phyloP scores from a whole-genome alignment of 1,140 invertebrate genomes.

The Brachionus plicatilis region DNA sequence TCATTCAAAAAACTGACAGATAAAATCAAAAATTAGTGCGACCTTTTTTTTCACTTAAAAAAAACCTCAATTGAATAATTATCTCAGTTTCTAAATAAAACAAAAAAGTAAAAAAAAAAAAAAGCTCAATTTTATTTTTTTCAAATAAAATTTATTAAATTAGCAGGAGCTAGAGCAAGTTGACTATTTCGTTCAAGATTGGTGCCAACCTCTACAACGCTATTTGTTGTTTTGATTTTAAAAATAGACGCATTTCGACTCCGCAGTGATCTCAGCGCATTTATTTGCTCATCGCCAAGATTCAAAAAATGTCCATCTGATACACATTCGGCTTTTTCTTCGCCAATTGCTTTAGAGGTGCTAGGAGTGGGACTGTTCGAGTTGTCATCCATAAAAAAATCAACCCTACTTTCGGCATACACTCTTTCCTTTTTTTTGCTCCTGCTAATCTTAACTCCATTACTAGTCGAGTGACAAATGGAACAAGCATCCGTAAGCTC shows the following conservation, averaged over 20 bases:
- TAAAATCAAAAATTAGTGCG: too few species aligned
- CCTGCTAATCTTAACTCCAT: not conserved
- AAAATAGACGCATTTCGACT: not conserved
- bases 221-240: not conserved
- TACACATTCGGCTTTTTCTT: not conserved
- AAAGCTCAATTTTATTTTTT: not conserved
- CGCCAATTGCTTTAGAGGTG: not conserved
- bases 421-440: not conserved
- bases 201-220: not conserved
- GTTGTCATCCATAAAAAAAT: not conserved
- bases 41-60: too few species aligned
- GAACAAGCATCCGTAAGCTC: not conserved
- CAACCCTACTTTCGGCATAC: not conserved
- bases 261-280: not conserved
- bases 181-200: not conserved
- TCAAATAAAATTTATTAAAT: conserved; percentile 8
- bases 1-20: too few species aligned
- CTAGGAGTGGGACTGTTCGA: not conserved
- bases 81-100: too few species aligned
- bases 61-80: too few species aligned
- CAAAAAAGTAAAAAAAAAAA: not conserved
- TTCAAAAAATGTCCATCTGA: not conserved
- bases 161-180: not conserved
- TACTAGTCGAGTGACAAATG: not conserved
- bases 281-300: not conserved